Conservation (phyloP, 2,113 vertebrate species). For the Neotoma lepida region DNA sequence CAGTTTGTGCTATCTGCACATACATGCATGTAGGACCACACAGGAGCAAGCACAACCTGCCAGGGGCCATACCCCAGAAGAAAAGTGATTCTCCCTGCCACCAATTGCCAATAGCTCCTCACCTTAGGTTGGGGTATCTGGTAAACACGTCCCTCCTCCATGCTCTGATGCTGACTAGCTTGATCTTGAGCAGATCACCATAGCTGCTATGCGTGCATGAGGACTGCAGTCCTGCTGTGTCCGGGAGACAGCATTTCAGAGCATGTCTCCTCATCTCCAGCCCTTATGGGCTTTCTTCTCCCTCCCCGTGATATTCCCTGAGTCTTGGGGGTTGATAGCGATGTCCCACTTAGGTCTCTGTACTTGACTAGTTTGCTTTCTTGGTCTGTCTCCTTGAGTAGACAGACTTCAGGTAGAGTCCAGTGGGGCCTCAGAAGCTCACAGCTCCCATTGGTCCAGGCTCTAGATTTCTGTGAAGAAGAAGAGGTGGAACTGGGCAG, state of each 20-base stretch:
- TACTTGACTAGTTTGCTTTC: neutral
- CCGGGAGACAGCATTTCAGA: neutral
- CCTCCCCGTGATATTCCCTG: neutral
- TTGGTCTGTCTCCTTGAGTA: neutral
- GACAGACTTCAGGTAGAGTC: neutral
- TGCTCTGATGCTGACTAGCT: neutral
- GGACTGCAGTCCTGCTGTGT: too few relatives aligned
- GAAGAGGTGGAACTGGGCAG: neutral
- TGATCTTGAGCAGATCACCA: neutral
- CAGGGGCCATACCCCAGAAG: neutral
- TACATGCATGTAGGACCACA: too few relatives aligned
- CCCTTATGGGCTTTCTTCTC: too few relatives aligned
- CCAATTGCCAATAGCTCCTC: neutral
- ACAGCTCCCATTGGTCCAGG: neutral
- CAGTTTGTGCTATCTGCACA: neutral
- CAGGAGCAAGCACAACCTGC: too few relatives aligned
- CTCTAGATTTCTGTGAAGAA: neutral
- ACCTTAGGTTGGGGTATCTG: neutral
- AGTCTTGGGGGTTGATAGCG: neutral
- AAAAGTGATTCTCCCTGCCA: neutral
- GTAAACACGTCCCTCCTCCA: neutral
- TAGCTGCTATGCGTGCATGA: neutral
- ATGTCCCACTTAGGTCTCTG: neutral
- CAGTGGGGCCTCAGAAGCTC: neutral
- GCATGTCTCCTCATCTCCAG: too few relatives aligned